Conservation (phyloP, 1,140 invertebrate species). For the Drosophila rufa region DNA sequence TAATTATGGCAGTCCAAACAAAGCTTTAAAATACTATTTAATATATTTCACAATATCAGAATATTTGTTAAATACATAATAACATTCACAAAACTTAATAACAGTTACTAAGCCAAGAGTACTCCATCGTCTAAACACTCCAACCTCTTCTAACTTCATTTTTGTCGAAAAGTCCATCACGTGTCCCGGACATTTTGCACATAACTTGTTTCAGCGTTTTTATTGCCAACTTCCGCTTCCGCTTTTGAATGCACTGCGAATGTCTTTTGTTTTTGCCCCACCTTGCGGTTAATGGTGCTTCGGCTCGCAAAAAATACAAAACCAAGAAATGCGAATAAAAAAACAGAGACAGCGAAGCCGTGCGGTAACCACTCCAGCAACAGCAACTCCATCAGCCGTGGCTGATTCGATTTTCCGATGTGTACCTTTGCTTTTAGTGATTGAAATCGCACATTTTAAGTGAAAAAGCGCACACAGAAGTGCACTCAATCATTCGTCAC, state of each 20-base stretch:
- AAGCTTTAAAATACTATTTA: too few species aligned
- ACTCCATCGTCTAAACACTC: not conserved
- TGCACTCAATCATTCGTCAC: constrained; percentile 82
- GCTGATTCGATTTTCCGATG: constrained; percentile 58
- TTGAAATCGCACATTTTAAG: constrained; percentile 83
- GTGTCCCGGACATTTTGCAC: constrained; percentile 75
- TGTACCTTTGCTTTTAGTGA: constrained; percentile 83
- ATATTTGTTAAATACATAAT: too few species aligned
- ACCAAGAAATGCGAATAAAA: not conserved
- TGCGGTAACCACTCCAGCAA: constrained; percentile 28
- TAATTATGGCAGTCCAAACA: too few species aligned
- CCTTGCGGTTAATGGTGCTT: constrained; percentile 65
- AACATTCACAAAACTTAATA: too few species aligned
- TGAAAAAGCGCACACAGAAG: constrained; percentile 80
- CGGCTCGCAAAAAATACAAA: constrained; percentile 1
- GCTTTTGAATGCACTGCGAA: constrained; percentile 36
- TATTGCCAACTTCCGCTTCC: constrained; percentile 76
- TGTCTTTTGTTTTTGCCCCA: constrained; percentile 54
- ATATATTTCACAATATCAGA: too few species aligned
- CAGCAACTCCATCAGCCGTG: constrained; percentile 49
- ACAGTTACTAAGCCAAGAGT: not conserved
- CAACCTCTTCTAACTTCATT: not conserved
- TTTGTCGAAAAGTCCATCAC: constrained; percentile 56
- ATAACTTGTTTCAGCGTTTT: constrained; percentile 79
- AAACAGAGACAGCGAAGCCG: not conserved